phyloP scores from a whole-genome alignment of 2,888 invertebrate species.

The Clunio marinus region DNA sequence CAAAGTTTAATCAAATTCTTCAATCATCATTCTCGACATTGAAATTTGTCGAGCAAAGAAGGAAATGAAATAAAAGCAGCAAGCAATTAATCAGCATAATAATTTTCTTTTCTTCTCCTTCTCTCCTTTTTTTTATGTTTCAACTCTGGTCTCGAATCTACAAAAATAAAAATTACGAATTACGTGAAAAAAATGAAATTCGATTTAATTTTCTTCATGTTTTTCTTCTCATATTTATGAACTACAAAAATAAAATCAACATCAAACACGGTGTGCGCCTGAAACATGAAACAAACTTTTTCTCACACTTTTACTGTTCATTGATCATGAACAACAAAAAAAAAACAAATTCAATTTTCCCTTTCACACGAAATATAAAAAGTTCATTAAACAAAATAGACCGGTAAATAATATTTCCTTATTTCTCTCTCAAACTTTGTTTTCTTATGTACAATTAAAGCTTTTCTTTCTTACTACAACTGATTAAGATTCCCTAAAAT shows the following conservation, averaged over 20 bases:
- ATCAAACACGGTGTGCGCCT: not conserved
- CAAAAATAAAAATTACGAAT: not conserved
- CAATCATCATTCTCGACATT: not conserved
- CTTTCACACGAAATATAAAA: constrained; percentile 17
- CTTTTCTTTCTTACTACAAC: no score
- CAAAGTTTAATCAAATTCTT: not conserved
- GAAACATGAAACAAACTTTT: no score
- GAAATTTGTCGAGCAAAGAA: not conserved
- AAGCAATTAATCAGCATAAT: constrained; percentile 18
- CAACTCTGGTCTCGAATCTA: not conserved
- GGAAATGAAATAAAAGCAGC: no score
- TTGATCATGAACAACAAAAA: not conserved
- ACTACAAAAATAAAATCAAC: not conserved
- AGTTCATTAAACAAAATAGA: constrained; percentile 38
- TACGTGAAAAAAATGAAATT: not conserved
- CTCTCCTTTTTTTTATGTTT: not conserved
- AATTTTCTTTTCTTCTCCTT: not conserved
- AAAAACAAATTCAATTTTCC: constrained; percentile 20
- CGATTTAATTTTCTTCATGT: not conserved
- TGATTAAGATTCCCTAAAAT: no score
- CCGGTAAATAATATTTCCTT: constrained; percentile 29
- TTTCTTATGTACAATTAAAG: constrained; percentile 6
- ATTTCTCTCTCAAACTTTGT: not conserved
- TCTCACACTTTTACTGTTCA: not conserved
- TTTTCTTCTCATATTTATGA: not conserved